Evolutionary conservation across 2,797 vertebrate species (phyloP).

Genomic region (Pteropus rufus): DNA sequence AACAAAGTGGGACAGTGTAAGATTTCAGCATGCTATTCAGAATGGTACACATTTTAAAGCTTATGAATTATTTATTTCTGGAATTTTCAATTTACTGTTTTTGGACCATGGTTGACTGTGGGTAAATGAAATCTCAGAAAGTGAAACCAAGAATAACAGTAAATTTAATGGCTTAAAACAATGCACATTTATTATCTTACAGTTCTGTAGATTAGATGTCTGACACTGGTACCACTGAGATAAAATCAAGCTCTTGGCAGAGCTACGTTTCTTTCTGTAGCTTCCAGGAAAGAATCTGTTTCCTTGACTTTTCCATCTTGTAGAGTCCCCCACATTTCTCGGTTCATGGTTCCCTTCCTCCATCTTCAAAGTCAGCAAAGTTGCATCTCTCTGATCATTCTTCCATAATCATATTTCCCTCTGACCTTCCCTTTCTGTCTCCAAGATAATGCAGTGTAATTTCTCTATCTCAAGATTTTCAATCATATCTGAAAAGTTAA

Average conservation of each 20-base stretch:
- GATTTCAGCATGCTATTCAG: background rate
- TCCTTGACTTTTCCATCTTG: background rate
- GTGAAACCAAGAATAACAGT: background rate
- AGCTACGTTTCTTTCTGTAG: background rate
- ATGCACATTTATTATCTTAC: background rate
- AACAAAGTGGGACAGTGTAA: background rate
- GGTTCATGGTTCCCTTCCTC: background rate
- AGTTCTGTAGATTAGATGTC: background rate
- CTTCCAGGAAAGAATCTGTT: background rate
- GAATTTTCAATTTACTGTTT: background rate
- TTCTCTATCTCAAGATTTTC: background rate
- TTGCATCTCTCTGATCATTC: background rate
- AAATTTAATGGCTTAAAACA: background rate
- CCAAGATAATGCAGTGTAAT: background rate
- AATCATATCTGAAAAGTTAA: background rate
- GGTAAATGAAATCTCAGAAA: background rate
- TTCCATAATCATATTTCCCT: background rate
- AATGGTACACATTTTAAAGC: background rate
- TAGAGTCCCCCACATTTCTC: background rate
- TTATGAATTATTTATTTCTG: background rate
- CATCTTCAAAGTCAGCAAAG: background rate
- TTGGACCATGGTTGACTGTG: background rate
- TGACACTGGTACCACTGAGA: background rate
- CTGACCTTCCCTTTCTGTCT: background rate
- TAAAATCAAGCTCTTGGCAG: background rate